Base-by-base conservation (phyloP, 2,113 vertebrate genomes). In the Lamprotornis superbus region DNA sequence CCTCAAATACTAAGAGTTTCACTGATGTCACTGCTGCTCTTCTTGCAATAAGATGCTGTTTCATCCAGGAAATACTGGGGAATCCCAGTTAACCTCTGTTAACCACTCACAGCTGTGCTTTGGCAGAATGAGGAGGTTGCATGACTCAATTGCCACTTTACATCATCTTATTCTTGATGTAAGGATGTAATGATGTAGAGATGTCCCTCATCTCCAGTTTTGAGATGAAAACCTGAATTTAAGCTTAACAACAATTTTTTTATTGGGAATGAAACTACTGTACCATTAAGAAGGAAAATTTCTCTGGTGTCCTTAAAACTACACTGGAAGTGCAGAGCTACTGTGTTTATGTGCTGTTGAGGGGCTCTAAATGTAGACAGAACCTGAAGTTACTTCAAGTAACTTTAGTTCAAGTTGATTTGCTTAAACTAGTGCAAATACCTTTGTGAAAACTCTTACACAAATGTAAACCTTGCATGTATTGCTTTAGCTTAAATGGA, bases 401-500 rank as follows among this genome's bases (percentile, higher is more conserved):
- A 42, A 42, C 40, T 42, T 42, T 42, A 42, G 40, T 15, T 33
- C 39, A 82, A 68, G 57, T 5, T 91, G 53, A 89, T 94, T 93
- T 89, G 12, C 47, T 75, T 76, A 28, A 92, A 87, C 49, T 73
- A 18, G 56, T 92, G 65, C 37, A 89, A 91, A 75, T 47, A 57
- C n/a, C 31, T 84, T 87, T 76, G 40, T 76, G 61, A 37, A 35
- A 35, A 57, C 28, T 46, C 10, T 49, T 82, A 49, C 46, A 69
- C 49, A 87, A 90, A 84, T 56, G 15, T 64, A 84, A 91, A 81
- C n/a, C 56, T 81, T 90, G 69, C 69, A 60, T 78, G n/a, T 68
- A 82, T 57, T 79, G 49, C 61, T 95, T 74, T 42, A 81, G 24
- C 57, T 87, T 92, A 87, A 86, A 92, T 64, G 67, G 91, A 83